A percentile compares a stretch with the other conserved stretches of the same genome.
Evolutionary conservation across 1,140 invertebrate genomes (phyloP).

Genomic region (Drosophila eugracilis): DNA sequence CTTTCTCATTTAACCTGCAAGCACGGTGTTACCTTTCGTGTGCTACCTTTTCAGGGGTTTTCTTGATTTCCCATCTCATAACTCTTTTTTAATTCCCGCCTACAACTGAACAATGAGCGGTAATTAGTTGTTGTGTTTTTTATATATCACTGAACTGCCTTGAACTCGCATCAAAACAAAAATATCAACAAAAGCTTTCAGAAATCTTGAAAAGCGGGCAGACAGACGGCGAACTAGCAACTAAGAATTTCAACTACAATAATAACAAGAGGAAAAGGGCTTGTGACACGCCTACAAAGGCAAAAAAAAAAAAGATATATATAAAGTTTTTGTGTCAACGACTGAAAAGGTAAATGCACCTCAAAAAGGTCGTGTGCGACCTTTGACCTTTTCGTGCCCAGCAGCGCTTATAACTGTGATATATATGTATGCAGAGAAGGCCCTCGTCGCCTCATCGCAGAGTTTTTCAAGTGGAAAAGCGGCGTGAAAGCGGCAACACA

Average conservation of each 20-base stretch:
- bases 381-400: conserved; percentile 73
- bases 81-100: conserved; percentile 21
- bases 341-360: conserved; percentile 75
- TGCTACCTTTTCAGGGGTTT: no score
- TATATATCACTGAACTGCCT: conserved; percentile 67
- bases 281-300: conserved; percentile 26
- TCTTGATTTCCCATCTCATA: background rate
- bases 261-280: conserved; percentile 24
- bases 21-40: conserved; percentile 6
- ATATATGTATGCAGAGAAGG: conserved; percentile 4
- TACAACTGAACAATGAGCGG: conserved; percentile 41
- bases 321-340: conserved; percentile 60
- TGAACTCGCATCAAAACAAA: conserved; percentile 44
- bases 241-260: conserved; percentile 36
- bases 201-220: conserved; percentile 31
- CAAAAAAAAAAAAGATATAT: conserved; percentile 21
- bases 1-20: background rate
- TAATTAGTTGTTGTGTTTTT: conserved; percentile 37
- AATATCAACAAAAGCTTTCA: conserved; percentile 10
- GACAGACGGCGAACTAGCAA: conserved; percentile 44
- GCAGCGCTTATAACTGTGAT: conserved; percentile 36
- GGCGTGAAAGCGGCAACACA: conserved; percentile 65
- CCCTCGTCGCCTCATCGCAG: conserved; percentile 1
- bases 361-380: conserved; percentile 37
- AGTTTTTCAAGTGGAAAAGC: conserved; percentile 61